Conservation (phyloP, 2,888 invertebrate genomes). For the Empis livida region DNA sequence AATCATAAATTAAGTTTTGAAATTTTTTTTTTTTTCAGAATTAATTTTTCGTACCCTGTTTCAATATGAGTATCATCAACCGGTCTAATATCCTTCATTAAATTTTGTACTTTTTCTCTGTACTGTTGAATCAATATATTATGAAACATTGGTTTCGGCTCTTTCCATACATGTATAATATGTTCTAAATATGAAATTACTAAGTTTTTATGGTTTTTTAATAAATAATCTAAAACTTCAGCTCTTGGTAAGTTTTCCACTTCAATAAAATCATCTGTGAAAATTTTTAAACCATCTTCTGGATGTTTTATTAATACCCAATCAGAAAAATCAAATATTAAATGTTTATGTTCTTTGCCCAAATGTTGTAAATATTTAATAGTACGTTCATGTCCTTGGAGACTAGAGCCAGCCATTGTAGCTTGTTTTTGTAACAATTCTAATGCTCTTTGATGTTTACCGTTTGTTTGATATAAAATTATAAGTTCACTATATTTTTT, state of each 20-base stretch:
- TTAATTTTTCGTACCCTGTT: slow-evolving; percentile 6
- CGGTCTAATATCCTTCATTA: slow-evolving; percentile 30
- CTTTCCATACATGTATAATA: slow-evolving; percentile 80
- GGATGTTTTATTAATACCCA: slow-evolving; percentile 83
- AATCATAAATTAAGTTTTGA: neutral
- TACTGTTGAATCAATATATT: slow-evolving; percentile 85
- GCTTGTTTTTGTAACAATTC: slow-evolving; percentile 72
- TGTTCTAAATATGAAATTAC: slow-evolving; percentile 93
- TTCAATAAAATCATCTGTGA: slow-evolving; percentile 77
- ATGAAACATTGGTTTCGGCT: slow-evolving; percentile 73
- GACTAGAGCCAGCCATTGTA: slow-evolving; percentile 44
- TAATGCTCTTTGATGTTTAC: slow-evolving; percentile 82
- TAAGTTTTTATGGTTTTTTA: slow-evolving; percentile 64
- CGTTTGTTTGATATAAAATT: slow-evolving; percentile 89
- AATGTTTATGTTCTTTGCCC: slow-evolving; percentile 63
- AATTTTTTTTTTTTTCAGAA: neutral
- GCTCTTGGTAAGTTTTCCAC: slow-evolving; percentile 82
- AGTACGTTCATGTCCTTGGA: slow-evolving; percentile 70
- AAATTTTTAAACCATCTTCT: slow-evolving; percentile 78
- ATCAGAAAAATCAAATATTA: slow-evolving; percentile 87
- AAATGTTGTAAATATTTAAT: slow-evolving; percentile 85
- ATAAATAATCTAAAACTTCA: slow-evolving; percentile 74
- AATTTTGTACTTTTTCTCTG: slow-evolving; percentile 51
- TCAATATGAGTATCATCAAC: slow-evolving; percentile 7
- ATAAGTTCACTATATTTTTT: slow-evolving; percentile 87